Percentiles rank a stretch among this genome's conserved stretches.
Conservation (phyloP, 2,888 invertebrate genomes). For the Eudemis profundana region DNA sequence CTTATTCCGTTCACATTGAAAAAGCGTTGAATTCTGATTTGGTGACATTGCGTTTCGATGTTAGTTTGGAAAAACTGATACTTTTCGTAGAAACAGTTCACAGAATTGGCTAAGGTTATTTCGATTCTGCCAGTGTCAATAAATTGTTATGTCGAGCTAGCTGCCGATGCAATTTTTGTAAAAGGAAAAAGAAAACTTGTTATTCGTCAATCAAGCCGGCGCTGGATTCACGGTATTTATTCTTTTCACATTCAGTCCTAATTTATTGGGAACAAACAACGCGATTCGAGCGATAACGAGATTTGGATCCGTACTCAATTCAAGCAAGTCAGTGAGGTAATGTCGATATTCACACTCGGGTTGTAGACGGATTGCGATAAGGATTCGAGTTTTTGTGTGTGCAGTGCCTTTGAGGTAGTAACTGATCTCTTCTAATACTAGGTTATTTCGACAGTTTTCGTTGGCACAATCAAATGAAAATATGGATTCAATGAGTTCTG, state of each 20-base stretch:
- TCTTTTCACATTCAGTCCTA: slow-evolving; percentile 50
- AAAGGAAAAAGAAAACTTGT: slow-evolving; percentile 57
- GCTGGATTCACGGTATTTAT: slow-evolving; percentile 50
- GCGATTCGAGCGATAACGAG: slow-evolving; percentile 39
- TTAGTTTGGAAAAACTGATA: slow-evolving; percentile 13
- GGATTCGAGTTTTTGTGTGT: neutral
- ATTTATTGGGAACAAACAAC: slow-evolving; percentile 48
- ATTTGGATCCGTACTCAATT: slow-evolving; percentile 33
- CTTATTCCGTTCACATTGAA: slow-evolving; percentile 13
- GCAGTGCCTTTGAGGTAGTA: neutral
- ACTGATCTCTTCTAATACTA: neutral
- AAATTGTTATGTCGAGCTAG: slow-evolving; percentile 48
- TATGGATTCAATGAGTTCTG: no score
- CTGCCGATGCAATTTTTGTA: slow-evolving; percentile 59
- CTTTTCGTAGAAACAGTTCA: neutral
- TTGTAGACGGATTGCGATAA: neutral
- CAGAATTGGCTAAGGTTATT: slow-evolving; percentile 34
- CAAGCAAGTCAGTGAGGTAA: slow-evolving; percentile 11
- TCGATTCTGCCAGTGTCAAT: slow-evolving; percentile 49
- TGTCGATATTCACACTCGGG: slow-evolving; percentile 7
- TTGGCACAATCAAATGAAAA: no score
- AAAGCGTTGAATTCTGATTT: neutral
- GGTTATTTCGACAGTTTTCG: no score
- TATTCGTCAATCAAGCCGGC: slow-evolving; percentile 53
- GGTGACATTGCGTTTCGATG: neutral